Evolutionary conservation across 37 sponge, comb jelly and placozoan species (phyloP).

Genomic region (Mnemiopsis leidyi): DNA sequence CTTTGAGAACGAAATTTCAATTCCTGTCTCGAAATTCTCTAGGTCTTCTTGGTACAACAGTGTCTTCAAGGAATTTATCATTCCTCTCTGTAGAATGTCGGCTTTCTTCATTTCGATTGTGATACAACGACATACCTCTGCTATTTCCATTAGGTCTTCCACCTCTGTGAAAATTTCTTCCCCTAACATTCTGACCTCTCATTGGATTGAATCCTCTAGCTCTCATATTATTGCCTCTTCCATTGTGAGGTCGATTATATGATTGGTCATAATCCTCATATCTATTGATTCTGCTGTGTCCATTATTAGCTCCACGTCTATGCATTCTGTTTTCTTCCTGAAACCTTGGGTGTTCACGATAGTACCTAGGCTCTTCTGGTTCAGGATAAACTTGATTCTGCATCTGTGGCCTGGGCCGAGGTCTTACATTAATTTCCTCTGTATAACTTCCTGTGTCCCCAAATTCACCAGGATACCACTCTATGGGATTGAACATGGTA

Average conservation of each 20-base stretch:
- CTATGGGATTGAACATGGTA: slow-evolving; percentile 12
- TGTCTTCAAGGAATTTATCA: background rate
- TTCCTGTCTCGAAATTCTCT: background rate
- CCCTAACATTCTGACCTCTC: background rate
- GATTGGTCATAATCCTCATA: background rate
- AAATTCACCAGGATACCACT: slow-evolving; percentile 29
- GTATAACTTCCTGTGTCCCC: slow-evolving; percentile 51
- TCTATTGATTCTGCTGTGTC: background rate
- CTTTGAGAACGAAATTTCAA: no score
- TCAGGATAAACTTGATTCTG: background rate
- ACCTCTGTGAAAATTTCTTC: background rate
- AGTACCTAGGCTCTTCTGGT: background rate
- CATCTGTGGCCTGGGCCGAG: background rate
- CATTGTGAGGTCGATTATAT: background rate
- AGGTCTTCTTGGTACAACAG: background rate
- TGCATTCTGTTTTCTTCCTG: background rate
- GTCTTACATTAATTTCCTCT: slow-evolving; percentile 1
- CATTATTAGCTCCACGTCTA: background rate
- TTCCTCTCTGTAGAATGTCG: background rate
- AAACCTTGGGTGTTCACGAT: slow-evolving; percentile 4
- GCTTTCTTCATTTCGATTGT: background rate
- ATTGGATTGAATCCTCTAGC: background rate
- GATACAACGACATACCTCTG: background rate
- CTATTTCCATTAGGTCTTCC: background rate
- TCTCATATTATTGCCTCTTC: background rate